phyloP scores from a whole-genome alignment of 2,888 invertebrate genomes.

The Spilarctia lutea region DNA sequence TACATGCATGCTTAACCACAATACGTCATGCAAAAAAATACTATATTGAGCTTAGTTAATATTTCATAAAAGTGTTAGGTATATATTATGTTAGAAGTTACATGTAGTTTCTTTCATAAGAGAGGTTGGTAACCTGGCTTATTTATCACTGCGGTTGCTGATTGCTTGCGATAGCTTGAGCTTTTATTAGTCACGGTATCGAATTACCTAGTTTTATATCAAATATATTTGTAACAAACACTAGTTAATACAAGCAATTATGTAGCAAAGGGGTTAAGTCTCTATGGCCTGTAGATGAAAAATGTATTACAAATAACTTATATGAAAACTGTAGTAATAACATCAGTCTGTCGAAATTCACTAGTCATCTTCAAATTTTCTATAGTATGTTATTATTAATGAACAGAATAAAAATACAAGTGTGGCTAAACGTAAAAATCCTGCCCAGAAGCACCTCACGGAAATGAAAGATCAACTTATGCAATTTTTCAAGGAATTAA shows the following conservation, averaged over 20 bases:
- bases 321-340: neutral
- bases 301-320: neutral
- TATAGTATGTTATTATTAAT: neutral
- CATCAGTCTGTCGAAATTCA: neutral
- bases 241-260: neutral
- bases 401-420: neutral
- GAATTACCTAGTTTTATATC: neutral
- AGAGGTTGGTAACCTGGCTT: slow-evolving; percentile 14
- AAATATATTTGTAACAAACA: neutral
- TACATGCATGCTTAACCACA: neutral
- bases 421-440: too few species aligned
- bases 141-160: slow-evolving; percentile 7
- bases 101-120: slow-evolving; percentile 2
- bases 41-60: neutral
- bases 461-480: too few species aligned
- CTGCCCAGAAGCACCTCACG: too few species aligned
- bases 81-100: neutral
- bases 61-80: neutral
- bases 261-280: neutral
- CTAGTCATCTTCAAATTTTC: neutral
- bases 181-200: slow-evolving; percentile 15
- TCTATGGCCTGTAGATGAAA: neutral
- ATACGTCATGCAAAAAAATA: neutral
- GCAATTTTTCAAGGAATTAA: too few species aligned
- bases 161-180: slow-evolving; percentile 4